A percentile compares a stretch with the other conserved stretches of the same genome.
Conservation (phyloP, 2,888 invertebrate species). For the Tyria jacobaeae region DNA sequence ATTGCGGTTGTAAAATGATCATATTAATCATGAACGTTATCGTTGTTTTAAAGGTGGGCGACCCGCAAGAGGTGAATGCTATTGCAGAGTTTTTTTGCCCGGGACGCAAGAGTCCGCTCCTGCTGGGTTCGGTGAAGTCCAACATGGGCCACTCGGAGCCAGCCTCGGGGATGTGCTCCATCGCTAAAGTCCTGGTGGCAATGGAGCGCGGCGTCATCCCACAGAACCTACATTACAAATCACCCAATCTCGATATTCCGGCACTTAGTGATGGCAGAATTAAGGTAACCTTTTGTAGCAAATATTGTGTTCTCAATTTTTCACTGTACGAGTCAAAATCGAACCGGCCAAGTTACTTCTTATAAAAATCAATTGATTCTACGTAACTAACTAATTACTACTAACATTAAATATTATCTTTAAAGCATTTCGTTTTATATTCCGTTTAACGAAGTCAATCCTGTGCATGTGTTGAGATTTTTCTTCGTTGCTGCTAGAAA, state of each 20-base stretch:
- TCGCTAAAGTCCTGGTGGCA: slow-evolving; percentile 95
- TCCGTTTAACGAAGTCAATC: too few species aligned
- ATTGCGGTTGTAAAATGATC: background rate
- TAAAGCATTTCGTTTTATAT: too few species aligned
- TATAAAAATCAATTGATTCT: too few species aligned
- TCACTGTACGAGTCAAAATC: too few species aligned
- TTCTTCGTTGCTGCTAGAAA: background rate
- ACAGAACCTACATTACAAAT: slow-evolving; percentile 94
- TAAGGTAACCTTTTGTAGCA: slow-evolving; percentile 79
- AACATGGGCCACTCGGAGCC: slow-evolving; percentile 99
- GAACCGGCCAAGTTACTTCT: too few species aligned
- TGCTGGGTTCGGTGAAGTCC: slow-evolving; percentile 98
- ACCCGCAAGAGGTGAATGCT: slow-evolving; percentile 98
- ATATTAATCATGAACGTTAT: background rate
- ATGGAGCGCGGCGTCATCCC: slow-evolving; percentile 97
- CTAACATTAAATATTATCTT: too few species aligned
- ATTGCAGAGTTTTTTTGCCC: slow-evolving; percentile 97
- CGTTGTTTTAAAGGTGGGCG: slow-evolving; percentile 89
- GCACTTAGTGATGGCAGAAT: slow-evolving; percentile 96
- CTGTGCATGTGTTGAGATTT: background rate
- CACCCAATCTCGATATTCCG: slow-evolving; percentile 96
- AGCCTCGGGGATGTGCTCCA: slow-evolving; percentile 95
- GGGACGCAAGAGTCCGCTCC: slow-evolving; percentile 91
- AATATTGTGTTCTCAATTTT: too few species aligned
- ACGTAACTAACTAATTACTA: too few species aligned